Evolutionary conservation across 2,888 invertebrate genomes (phyloP).

Genomic region (Drosophila imparisetae): DNA sequence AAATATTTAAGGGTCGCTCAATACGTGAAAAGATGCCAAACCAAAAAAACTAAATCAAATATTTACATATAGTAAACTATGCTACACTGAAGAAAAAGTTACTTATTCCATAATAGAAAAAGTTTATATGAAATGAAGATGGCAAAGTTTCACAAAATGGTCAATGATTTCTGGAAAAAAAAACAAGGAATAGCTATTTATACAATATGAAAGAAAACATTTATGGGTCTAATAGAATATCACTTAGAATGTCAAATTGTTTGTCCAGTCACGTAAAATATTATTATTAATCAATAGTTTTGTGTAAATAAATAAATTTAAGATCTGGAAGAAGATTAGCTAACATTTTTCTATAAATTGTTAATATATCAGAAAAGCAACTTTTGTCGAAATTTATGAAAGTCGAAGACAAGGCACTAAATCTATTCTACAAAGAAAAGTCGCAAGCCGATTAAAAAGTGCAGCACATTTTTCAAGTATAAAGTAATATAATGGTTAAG

Average conservation of each 20-base stretch:
- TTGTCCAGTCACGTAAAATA: not conserved
- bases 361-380: not conserved
- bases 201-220: no score
- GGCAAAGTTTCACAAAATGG: not conserved
- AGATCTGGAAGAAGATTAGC: not conserved
- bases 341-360: not conserved
- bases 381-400: no score
- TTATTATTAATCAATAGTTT: not conserved
- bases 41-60: not conserved
- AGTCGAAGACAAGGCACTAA: no score
- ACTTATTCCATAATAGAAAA: not conserved
- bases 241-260: not conserved
- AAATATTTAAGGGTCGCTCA: not conserved
- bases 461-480: slow-evolving; percentile 1
- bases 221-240: not conserved
- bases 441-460: not conserved
- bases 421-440: not conserved
- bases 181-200: not conserved
- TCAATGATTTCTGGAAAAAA: not conserved
- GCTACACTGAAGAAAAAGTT: not conserved
- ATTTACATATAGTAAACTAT: not conserved
- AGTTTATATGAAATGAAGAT: not conserved
- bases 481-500: slow-evolving; percentile 2
- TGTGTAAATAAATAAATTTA: no score
- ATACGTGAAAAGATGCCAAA: not conserved